Percentiles rank a stretch among this genome's conserved stretches.
phyloP scores from a whole-genome alignment of 1,140 invertebrate species.

The Batillaria attramentaria region DNA sequence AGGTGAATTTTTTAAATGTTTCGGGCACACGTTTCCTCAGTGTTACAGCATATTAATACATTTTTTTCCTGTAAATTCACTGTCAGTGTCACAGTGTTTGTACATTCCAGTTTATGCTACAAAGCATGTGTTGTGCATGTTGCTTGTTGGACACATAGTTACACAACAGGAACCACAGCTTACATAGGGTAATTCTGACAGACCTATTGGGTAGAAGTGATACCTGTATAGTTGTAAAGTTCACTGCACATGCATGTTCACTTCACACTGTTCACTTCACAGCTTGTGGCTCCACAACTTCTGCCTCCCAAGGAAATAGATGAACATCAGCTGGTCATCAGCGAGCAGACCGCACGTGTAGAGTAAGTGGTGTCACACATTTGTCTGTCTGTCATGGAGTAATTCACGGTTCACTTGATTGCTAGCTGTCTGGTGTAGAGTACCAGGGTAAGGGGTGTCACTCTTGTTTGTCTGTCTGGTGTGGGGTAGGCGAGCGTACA shows the following conservation, averaged over 20 bases:
- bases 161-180: too few species aligned
- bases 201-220: too few species aligned
- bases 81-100: neutral
- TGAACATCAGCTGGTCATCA: constrained; percentile 59
- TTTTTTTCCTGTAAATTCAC: neutral
- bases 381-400: too few species aligned
- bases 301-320: constrained; percentile 59
- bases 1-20: constrained; percentile 49
- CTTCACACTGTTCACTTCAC: constrained; percentile 35
- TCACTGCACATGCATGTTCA: neutral
- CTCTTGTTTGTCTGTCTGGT: neutral
- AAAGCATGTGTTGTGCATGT: too few species aligned
- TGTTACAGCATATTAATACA: neutral
- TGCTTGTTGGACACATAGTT: too few species aligned
- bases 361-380: constrained; percentile 67
- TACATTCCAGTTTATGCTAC: too few species aligned
- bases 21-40: neutral
- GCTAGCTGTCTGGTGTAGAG: neutral
- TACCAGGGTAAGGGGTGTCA: neutral
- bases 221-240: too few species aligned
- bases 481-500: too few species aligned
- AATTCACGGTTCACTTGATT: too few species aligned
- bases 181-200: too few species aligned
- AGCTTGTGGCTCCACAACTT: constrained; percentile 62
- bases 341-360: constrained; percentile 60